Evolutionary conservation across 2,797 vertebrate species (phyloP), one percentile per base, ranked within the genome.

Genomic region (Sarcophilus harrisii): DNA sequence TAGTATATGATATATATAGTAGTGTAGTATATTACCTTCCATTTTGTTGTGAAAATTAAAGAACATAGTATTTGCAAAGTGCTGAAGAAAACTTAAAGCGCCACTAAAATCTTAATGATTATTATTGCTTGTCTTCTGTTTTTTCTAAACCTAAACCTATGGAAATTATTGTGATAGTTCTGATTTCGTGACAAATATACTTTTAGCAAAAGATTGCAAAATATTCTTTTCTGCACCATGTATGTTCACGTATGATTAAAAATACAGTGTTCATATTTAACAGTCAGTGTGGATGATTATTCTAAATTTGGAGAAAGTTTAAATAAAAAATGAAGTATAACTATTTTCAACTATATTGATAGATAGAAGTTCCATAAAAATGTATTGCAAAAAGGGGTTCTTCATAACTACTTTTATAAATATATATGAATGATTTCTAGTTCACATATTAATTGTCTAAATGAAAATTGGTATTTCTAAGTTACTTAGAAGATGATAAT

Each of bases 401-500:
- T 24, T 45, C n/a, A 21, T 38, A 81, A 81, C 2, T 66, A 66
- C 14, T 81, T 91, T 27, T 87, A 1, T 45, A 81, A 52, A 28
- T 28, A 38, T 89, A 59, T 10, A 21, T 10, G 10, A 92, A 60
- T 89, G 13, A n/a, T 94, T 94, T n/a, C 81, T 29, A n/a, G 28
- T 94, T 66, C n/a, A 0, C n/a, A 0, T 12, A 66, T 16, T 28
- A 57, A 55, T 93, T 96, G 24, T 38, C 93, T 57, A 73, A 87
- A 91, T 57, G 32, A 10, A 92, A 58, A 73, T 58, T 0, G 14
- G 0, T 89, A 38, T 94, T 96, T 91, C 58, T 93, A 92, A 93
- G 58, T 52, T 6, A 52, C 73, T 91, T 91, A 60, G 93, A 93
- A 93, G 32, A 57, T 54, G 92, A 96, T 90, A 87, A 57, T 62